Evolutionary conservation across 2,888 invertebrate species (phyloP), one percentile per base, ranked within the genome.

Genomic region (Cybosia mesomella): DNA sequence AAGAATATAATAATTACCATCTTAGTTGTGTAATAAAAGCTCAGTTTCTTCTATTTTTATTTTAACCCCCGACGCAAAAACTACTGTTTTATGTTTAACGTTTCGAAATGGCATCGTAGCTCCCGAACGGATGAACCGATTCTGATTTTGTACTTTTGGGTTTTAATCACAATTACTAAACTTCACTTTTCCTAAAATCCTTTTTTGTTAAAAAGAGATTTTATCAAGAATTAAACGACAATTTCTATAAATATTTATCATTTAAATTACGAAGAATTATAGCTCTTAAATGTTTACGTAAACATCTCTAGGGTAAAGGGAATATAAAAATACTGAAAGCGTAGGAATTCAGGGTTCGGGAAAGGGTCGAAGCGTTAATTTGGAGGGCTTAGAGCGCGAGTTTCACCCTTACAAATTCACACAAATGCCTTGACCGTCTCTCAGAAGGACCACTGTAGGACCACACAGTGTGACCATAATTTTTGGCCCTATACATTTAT

Each of bases 301-400:
- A 76, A 79, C 70, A 64, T 79, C 73, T 79, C 71, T 62, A 66
- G 62, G 65, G 22, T 66, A 67, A 76, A 67, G 62, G 65, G 66
- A 73, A 79, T 79, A 74, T 82, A 76, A 76, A 80, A 79, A 79
- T 79, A 76, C 74, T 80, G 58, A 64, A 69, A 70, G 63, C 67
- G 66, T 65, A 67, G 66, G 49, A 59, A 72, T 79, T 67, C 68
- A 72, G 54, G 28, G 32, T 67, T 64, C 55, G 64, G 64, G 43
- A 57, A 72, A 82, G 80, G 82, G 79, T 82, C 77, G 69, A 68
- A 57, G 74, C 80, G 79, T 82, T 79, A 79, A 79, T 79, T 79
- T 82, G 70, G 59, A 66, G 58, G 68, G 80, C 70, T 82, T 79
- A 79, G 71, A 58, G 39, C 24, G 63, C 21, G 43, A 66, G 43